Evolutionary conservation across 1,140 invertebrate species (phyloP).

Genomic region (Meloidogyne exigua): DNA sequence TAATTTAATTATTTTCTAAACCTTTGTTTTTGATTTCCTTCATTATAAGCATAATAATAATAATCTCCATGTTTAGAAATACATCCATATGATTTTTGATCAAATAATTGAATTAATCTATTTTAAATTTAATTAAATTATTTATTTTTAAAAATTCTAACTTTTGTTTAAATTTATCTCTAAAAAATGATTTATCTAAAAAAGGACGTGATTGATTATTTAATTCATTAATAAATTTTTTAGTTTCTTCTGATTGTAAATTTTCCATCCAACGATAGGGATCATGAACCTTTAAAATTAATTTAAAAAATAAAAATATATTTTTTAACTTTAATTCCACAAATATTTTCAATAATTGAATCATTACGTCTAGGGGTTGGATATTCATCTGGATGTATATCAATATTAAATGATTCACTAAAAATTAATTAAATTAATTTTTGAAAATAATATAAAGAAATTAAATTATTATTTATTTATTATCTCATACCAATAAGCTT

Average conservation of each 20-base stretch:
- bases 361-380: slow-evolving; percentile 77
- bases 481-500: background rate
- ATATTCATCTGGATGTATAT: slow-evolving; percentile 68
- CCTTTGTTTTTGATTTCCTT: slow-evolving; percentile 91
- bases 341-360: slow-evolving; percentile 76
- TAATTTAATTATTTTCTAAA: slow-evolving; percentile 62
- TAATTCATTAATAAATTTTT: slow-evolving; percentile 84
- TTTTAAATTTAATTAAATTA: slow-evolving; percentile 22
- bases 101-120: slow-evolving; percentile 82
- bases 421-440: background rate
- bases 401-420: slow-evolving; percentile 39
- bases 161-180: slow-evolving; percentile 74
- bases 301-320: slow-evolving; percentile 26
- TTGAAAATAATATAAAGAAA: too few species aligned
- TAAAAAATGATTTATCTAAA: slow-evolving; percentile 75
- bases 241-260: slow-evolving; percentile 85
- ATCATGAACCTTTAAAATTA: slow-evolving; percentile 74
- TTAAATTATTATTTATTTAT: background rate
- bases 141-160: slow-evolving; percentile 41
- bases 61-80: slow-evolving; percentile 78
- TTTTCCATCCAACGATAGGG: slow-evolving; percentile 96
- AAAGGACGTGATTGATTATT: slow-evolving; percentile 85
- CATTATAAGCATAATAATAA: slow-evolving; percentile 90
- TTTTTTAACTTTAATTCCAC: slow-evolving; percentile 75
- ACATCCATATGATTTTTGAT: slow-evolving; percentile 89